A percentile compares a stretch with the other conserved stretches of the same genome.
phyloP scores from a whole-genome alignment of 37 sponge, comb jelly and placozoan genomes.

The Aphrocallistes beatrix region DNA sequence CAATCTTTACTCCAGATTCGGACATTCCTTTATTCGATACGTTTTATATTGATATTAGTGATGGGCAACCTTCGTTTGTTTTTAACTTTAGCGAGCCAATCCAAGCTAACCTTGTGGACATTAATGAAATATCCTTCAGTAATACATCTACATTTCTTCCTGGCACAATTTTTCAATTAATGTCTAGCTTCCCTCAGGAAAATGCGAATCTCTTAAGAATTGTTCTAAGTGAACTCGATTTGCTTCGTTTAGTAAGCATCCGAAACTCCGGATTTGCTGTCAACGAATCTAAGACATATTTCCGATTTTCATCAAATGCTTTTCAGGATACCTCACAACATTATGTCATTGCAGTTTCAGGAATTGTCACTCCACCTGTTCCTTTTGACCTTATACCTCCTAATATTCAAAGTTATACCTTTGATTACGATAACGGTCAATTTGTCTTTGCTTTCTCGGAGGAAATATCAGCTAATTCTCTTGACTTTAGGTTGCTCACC shows the following conservation, averaged over 20 bases:
- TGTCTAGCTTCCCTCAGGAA: background rate
- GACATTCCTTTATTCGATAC: background rate
- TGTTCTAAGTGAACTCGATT: background rate
- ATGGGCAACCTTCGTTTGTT: background rate
- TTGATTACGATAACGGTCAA: conserved; percentile 16
- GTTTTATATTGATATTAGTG: background rate
- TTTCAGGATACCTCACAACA: background rate
- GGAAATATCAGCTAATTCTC: background rate
- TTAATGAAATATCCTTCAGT: background rate
- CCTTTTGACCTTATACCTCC: background rate
- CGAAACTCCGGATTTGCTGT: conserved; percentile 1
- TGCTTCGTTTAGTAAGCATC: background rate
- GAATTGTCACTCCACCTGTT: background rate
- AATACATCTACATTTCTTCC: background rate
- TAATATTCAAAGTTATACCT: background rate
- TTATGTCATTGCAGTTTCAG: background rate
- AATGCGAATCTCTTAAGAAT: background rate
- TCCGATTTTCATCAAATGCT: background rate
- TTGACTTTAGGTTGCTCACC: conserved; percentile 5
- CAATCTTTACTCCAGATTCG: conserved; percentile 21
- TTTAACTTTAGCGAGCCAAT: conserved; percentile 10
- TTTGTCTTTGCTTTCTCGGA: conserved; percentile 21
- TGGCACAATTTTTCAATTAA: background rate
- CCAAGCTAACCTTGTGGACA: background rate
- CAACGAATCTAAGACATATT: background rate